Evolutionary conservation across 2,113 vertebrate species (phyloP).

Genomic region (Callionymus lyra): DNA sequence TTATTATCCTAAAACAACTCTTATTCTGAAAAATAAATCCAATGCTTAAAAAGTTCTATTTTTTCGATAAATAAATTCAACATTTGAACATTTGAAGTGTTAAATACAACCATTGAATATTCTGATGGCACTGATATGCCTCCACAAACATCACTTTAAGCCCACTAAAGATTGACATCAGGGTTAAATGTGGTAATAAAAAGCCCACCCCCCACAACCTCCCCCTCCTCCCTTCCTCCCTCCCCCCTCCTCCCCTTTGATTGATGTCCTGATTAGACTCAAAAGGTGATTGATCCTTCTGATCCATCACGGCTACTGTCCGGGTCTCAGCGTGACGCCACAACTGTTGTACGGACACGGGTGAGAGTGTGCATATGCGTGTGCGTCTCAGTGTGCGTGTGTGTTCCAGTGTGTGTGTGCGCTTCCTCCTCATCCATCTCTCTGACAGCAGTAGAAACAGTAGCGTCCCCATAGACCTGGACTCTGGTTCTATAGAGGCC

Average conservation of each 20-base stretch:
- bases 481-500: conserved; percentile 40
- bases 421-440: conserved; percentile 51
- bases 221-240: conserved; percentile 1
- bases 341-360: conserved; percentile 17
- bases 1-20: conserved; percentile 3
- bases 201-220: neutral
- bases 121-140: too few relatives aligned
- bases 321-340: conserved; percentile 40
- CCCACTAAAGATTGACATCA: conserved; percentile 22
- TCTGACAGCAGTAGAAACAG: conserved; percentile 50
- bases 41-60: neutral
- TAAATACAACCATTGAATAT: too few relatives aligned
- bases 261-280: conserved; percentile 53
- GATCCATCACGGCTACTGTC: conserved; percentile 64
- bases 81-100: too few relatives aligned
- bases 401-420: neutral
- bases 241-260: conserved; percentile 28
- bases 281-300: conserved; percentile 58
- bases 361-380: conserved; percentile 31
- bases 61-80: conserved; percentile 3
- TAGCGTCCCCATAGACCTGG: conserved; percentile 35
- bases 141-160: conserved; percentile 14
- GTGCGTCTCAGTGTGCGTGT: conserved; percentile 1
- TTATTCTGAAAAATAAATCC: neutral
- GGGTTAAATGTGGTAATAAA: conserved; percentile 27